Base-by-base conservation (phyloP, 2,888 invertebrate species). In the Cheilosia soror region DNA sequence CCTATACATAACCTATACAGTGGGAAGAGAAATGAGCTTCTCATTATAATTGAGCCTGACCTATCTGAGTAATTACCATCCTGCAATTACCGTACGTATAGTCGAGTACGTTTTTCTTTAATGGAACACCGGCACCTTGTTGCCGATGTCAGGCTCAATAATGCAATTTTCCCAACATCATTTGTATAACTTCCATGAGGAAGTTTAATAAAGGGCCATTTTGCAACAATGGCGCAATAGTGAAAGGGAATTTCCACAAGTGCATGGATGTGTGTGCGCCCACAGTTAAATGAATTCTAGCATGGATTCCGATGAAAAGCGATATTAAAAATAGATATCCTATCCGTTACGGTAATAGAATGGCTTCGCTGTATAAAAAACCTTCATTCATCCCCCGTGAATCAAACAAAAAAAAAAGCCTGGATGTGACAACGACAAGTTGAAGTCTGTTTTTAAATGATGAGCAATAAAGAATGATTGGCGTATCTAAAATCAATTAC, bases 141-240 rank as follows among this genome's bases (percentile, higher is more conserved):
- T 79, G 49, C 27, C 47, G 13, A 44, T 33, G 29, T 42, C 33
- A 66, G 66, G 60, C 42, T 53, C 58, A 60, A 53, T 73, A 73
- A 79, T 79, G 53, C 66, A 73, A 73, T 79, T 79, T 66, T 20
- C 44, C 29, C 33, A 42, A 29, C 73, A 60, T 53, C 42, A 66
- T 79, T 73, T 66, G 51, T 79, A 29, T 58, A 66, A 73, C 79
- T 47, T 78, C 66, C 73, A 57, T 27, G 60, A 44, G 60, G 60
- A 79, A 66, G 60, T 53, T 53, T 44, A 60, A 66, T 66, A 73
- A 44, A 79, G 66, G 53, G 9, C 25, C 63, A 42, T 53, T 65
- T 51, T 44, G 44, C 51, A 79, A 72, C 79, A 72, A 65, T 44
- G 20, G 2, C 42, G 15, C 20, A 60, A 55, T 44, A 5, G 40